Conservation (phyloP, 2,888 invertebrate genomes). For the Formica aserva region DNA sequence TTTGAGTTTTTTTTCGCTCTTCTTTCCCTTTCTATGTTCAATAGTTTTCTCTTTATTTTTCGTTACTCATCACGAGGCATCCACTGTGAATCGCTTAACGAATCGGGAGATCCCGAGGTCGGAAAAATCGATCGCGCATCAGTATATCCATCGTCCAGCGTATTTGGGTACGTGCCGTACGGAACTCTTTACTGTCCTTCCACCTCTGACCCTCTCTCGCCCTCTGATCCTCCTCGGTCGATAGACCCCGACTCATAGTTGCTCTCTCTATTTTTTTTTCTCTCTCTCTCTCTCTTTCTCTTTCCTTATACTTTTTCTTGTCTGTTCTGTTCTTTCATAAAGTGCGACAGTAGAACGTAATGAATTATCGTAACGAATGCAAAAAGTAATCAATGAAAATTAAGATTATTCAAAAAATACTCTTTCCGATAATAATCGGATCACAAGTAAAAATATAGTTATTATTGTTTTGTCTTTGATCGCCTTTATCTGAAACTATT, state of each 20-base stretch:
- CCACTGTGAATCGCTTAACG: conserved; percentile 24
- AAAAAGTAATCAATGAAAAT: neutral
- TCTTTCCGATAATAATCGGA: neutral
- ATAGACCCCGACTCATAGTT: conserved; percentile 69
- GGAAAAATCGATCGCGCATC: conserved; percentile 41
- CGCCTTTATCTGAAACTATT: neutral
- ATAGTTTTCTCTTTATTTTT: neutral
- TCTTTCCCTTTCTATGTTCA: neutral
- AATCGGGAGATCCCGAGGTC: conserved; percentile 39
- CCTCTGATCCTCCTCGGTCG: conserved; percentile 72
- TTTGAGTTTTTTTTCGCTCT: neutral
- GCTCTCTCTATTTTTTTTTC: neutral
- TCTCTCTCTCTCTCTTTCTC: neutral
- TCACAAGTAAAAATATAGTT: neutral
- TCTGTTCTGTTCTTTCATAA: neutral
- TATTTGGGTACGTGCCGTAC: conserved; percentile 47
- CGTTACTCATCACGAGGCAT: conserved; percentile 19
- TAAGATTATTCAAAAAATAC: neutral
- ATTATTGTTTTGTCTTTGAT: neutral
- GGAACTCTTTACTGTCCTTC: conserved; percentile 31
- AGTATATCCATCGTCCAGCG: conserved; percentile 17
- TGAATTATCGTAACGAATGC: neutral
- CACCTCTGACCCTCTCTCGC: conserved; percentile 71
- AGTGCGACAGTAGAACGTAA: neutral
- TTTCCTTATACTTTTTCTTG: neutral